phyloP scores from a whole-genome alignment of 2,797 vertebrate genomes.

The Mormyrus hasselquistii region DNA sequence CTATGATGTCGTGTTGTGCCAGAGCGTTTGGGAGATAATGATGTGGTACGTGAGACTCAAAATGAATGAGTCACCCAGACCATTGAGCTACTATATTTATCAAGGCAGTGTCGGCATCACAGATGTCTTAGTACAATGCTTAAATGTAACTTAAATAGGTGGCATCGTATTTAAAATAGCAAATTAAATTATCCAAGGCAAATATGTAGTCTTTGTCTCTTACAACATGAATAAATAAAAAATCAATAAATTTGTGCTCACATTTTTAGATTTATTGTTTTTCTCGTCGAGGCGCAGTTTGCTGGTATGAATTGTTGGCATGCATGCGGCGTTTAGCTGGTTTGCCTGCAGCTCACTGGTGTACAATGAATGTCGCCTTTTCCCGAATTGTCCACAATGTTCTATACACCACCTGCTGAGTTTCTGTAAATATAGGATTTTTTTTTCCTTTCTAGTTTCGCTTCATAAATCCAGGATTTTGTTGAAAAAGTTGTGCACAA shows the following conservation, averaged over 20 bases:
- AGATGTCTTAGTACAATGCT: neutral
- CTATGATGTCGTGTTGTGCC: neutral
- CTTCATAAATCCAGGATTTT: neutral
- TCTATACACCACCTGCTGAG: neutral
- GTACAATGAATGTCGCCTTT: neutral
- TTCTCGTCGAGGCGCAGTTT: neutral
- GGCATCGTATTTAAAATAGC: neutral
- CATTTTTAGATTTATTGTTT: neutral
- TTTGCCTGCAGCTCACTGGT: neutral
- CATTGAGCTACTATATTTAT: neutral
- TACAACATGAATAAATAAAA: neutral
- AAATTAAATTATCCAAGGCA: neutral
- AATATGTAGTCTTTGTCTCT: neutral
- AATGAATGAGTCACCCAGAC: neutral
- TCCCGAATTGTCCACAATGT: neutral
- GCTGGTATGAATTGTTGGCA: neutral
- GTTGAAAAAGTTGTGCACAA: neutral
- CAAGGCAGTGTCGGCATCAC: neutral
- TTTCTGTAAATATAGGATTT: neutral
- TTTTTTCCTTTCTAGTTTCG: neutral
- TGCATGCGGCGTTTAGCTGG: neutral
- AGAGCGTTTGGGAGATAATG: neutral
- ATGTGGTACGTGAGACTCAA: neutral
- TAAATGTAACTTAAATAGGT: neutral
- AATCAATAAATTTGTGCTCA: neutral